Percentiles rank a stretch among this genome's conserved stretches.
Conservation (phyloP, 2,797 vertebrate species). For the Miichthys miiuy region DNA sequence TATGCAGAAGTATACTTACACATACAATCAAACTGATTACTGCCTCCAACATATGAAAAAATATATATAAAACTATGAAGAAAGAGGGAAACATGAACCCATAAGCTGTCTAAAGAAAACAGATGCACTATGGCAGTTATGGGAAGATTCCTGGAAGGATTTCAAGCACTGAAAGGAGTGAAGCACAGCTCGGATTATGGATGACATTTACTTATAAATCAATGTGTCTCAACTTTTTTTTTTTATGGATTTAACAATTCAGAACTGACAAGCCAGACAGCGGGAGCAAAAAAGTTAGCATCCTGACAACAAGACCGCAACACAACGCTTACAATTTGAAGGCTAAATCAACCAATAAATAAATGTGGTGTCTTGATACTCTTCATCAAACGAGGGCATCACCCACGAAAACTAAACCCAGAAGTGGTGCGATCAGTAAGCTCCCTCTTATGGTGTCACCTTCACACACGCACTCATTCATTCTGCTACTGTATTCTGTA, state of each 20-base stretch:
- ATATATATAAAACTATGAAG: slow-evolving; percentile 21
- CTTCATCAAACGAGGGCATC: background rate
- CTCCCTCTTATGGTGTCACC: background rate
- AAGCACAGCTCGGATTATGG: slow-evolving; percentile 18
- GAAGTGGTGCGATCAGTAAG: background rate
- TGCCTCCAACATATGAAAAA: slow-evolving; percentile 17
- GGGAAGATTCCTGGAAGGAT: slow-evolving; percentile 24
- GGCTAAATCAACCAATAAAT: too few relatives aligned
- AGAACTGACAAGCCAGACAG: slow-evolving; percentile 7
- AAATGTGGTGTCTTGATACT: background rate
- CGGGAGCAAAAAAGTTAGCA: slow-evolving; percentile 3
- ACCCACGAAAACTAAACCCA: background rate
- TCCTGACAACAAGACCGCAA: background rate
- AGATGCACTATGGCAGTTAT: slow-evolving; percentile 30
- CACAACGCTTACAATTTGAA: too few relatives aligned
- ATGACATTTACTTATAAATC: slow-evolving; percentile 43
- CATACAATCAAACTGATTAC: slow-evolving; percentile 22
- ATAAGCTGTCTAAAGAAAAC: slow-evolving; percentile 17
- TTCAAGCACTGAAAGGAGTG: slow-evolving; percentile 9
- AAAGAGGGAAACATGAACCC: slow-evolving; percentile 30
- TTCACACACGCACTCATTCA: background rate
- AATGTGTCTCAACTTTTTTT: slow-evolving; percentile 21
- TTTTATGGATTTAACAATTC: slow-evolving; percentile 28
- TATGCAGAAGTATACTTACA: slow-evolving; percentile 29
- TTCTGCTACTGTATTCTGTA: too few relatives aligned